These are phyloP conservation scores for Caenorhabditis brenneri DNA, from an alignment of 1,140 invertebrate species.

Conservation along the genomic window DNA sequence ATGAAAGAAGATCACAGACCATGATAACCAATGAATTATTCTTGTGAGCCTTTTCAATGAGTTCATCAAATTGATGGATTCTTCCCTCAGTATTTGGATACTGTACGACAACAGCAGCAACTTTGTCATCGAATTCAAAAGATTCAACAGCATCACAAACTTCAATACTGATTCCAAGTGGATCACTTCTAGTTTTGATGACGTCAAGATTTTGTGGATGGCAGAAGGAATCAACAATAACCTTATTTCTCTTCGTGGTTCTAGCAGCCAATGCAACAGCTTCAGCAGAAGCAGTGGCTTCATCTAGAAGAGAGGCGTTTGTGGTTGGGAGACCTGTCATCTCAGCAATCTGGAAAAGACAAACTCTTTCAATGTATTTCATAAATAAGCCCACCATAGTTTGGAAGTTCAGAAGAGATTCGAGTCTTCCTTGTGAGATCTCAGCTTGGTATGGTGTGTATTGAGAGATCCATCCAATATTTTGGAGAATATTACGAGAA, in stretches of 20 bases:
- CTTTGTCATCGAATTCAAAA: conserved; percentile 80
- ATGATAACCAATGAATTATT: conserved; percentile 75
- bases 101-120: conserved; percentile 86
- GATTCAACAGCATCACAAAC: conserved; percentile 73
- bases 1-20: conserved; percentile 64
- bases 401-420: conserved; percentile 94
- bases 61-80: conserved; percentile 80
- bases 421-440: conserved; percentile 92
- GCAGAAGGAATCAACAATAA: conserved; percentile 63
- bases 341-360: conserved; percentile 34
- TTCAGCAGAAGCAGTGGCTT: conserved; percentile 96
- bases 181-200: conserved; percentile 62
- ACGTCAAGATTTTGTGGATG: conserved; percentile 69
- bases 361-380: not conserved
- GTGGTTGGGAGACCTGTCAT: conserved; percentile 84
- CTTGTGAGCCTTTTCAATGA: conserved; percentile 83
- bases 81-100: conserved; percentile 95
- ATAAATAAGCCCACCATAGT: conserved; percentile 80
- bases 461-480: conserved; percentile 89
- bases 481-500: conserved; percentile 95
- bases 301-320: conserved; percentile 93
- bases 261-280: conserved; percentile 86
- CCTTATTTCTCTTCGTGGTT: conserved; percentile 61
- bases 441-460: conserved; percentile 82
- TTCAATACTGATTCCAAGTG: conserved; percentile 7